Base-by-base conservation (phyloP, 1,140 invertebrate species). In the Drosophila seguyi region DNA sequence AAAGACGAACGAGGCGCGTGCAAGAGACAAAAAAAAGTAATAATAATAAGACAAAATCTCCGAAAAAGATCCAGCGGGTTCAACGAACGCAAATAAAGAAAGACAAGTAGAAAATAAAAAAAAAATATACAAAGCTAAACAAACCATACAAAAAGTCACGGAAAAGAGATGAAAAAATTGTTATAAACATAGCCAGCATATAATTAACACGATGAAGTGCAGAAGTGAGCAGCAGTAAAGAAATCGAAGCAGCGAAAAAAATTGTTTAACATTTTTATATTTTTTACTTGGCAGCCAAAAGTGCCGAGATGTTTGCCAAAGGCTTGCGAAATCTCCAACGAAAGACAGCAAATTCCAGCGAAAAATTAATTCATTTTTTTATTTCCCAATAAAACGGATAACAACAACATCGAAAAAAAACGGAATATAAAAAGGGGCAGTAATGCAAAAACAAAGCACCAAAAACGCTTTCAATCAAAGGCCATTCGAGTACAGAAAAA, bases 181-280 rank as follows among this genome's bases (percentile, higher is more conserved):
- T 55, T 67, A 67, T 68, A 60, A 78, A 77, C 62, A 69, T 38
- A 67, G 52, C 44, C 31, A 72, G 76, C 76, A 79, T 50, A 79
- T 79, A 79, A 79, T 79, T 79, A 79, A 79, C 76, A 79, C 77
- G 67, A 67, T 62, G 52, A 79, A 74, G 68, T 79, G 77, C 77
- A 79, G 44, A 79, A 73, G 42, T 66, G 63, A 60, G 36, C 39
- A 74, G 47, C 13, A 56, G 18, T 53, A 38, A 58, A 76, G 36
- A 76, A 55, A 75, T 50, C 36, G 27, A 75, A 65, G 52, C 34
- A 61, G n/a, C n/a, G 53, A 74, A 58, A 22, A 36, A 79, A 79
- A 65, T 74, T 72, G 31, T 41, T 68, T 36, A 72, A 79, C 45
- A 63, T 25, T 44, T 20, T 13, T 34, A 4, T 25, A 1, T 38